Evolutionary conservation across 2,113 vertebrate genomes (phyloP).

Genomic region (Otis tarda): DNA sequence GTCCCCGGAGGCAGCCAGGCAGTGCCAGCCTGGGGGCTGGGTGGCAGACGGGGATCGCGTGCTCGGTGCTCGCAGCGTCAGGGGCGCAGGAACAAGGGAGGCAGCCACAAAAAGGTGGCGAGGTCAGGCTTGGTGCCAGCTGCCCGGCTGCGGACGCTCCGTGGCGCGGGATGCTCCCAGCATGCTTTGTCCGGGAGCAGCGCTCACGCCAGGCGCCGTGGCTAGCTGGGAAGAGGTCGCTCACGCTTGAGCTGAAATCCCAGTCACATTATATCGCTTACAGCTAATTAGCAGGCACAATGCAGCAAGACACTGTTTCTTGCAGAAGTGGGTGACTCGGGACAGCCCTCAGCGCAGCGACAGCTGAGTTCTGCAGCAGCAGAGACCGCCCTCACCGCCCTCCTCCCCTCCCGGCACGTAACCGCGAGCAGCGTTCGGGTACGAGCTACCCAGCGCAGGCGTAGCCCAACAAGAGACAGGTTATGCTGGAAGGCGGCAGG

Average conservation of each 20-base stretch:
- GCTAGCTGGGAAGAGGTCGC: slow-evolving; percentile 42
- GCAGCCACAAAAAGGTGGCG: not conserved
- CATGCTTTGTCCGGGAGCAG: not conserved
- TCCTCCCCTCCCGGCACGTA: not conserved
- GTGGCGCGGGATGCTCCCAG: slow-evolving; percentile 4
- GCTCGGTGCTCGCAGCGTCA: not conserved
- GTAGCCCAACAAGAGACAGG: not conserved
- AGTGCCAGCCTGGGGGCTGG: not conserved
- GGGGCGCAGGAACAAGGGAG: not conserved
- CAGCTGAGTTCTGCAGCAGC: not conserved
- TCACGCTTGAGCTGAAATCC: slow-evolving; percentile 49
- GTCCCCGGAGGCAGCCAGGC: not conserved
- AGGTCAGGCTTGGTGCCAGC: not conserved
- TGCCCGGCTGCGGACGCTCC: not conserved
- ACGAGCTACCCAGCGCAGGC: not conserved
- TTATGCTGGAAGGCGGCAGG: not conserved
- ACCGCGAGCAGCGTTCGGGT: not conserved
- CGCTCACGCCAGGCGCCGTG: not conserved
- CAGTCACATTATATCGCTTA: slow-evolving; percentile 61
- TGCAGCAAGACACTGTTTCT: slow-evolving; percentile 20
- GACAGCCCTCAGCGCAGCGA: not conserved
- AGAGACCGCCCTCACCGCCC: not conserved
- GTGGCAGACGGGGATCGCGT: not conserved
- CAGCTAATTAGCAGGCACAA: slow-evolving; percentile 68
- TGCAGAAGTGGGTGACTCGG: not conserved